Base-by-base conservation (phyloP, 2,888 invertebrate genomes). In the Dolichopus griseipennis region DNA sequence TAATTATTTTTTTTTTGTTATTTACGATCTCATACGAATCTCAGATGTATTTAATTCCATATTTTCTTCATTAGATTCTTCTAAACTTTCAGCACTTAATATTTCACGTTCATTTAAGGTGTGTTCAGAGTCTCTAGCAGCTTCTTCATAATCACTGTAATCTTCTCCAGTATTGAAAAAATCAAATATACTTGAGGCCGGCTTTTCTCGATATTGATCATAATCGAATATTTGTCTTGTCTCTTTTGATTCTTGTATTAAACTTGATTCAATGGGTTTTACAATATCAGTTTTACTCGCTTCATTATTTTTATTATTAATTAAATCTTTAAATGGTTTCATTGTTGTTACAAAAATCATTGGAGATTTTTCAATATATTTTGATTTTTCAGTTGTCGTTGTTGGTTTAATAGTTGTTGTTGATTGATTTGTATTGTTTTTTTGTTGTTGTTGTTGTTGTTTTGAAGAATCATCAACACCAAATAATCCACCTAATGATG, bases 181-280 rank as follows among this genome's bases (percentile, higher is more conserved):
- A 64, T 64, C 64, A 64, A 64, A 64, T 10, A 64, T 64, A 64
- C 64, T 64, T 34, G n/a, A n/a, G n/a, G n/a, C n/a, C 12, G 78
- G 75, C 70, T 81, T 80, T 21, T 80, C 80, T 27, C 5, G 27
- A 69, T 79, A 73, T 73, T 81, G 78, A 73, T 81, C 80, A 73
- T 81, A 80, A 74, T 81, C 80, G 70, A 78, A 81, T 66, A 81
- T 74, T 70, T 81, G 81, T 61, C 80, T 75, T 21, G 77, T 76
- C 70, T 76, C 77, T 43, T 76, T 67, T 9, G 20, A 15, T 21
- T 37, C 43, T 66, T 66, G 34, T 7, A 37, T 22, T 10, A 52
- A 12, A 18, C 37, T 18, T 37, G 65, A 67, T 7, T 69, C 71
- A 37, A 2, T 67, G 61, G 4, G 70, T 68, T 63, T 75, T 67